Evolutionary conservation across 1,140 invertebrate genomes (phyloP).

Genomic region (Drosophila repleta): DNA sequence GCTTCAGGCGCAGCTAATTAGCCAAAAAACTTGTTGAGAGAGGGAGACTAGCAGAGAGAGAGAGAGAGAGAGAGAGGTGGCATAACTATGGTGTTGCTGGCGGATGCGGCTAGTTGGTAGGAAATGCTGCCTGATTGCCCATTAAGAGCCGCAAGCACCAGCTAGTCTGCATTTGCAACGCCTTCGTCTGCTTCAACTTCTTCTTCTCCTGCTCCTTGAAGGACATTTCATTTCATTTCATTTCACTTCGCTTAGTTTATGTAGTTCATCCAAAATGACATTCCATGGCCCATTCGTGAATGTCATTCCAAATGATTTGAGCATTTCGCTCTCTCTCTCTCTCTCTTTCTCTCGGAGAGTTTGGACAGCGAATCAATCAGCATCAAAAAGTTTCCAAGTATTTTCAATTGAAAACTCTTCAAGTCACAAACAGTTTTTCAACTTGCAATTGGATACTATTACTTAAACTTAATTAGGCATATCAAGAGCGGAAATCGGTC

Average conservation of each 20-base stretch:
- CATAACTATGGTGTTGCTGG: conserved; percentile 46
- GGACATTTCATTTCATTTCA: too few species aligned
- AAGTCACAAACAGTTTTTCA: too few species aligned
- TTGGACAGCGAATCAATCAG: conserved; percentile 1
- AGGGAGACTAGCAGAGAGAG: neutral
- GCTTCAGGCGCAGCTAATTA: conserved; percentile 57
- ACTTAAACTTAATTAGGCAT: too few species aligned
- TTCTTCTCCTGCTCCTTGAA: too few species aligned
- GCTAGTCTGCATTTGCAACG: conserved; percentile 1
- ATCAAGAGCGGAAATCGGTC: too few species aligned
- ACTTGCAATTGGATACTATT: too few species aligned
- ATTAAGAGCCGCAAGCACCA: conserved; percentile 20
- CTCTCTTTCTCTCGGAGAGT: neutral
- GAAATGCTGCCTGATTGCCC: conserved; percentile 49
- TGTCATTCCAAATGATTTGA: conserved; percentile 10
- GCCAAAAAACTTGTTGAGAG: conserved; percentile 33
- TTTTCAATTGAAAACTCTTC: too few species aligned
- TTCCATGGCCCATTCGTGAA: neutral
- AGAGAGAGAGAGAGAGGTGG: neutral
- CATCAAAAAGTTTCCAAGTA: too few species aligned
- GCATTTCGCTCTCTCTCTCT: neutral
- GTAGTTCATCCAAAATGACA: neutral
- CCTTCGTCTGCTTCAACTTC: neutral
- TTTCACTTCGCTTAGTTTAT: too few species aligned
- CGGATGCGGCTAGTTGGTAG: conserved; percentile 33